Base-by-base conservation (phyloP, 1,140 invertebrate species). In the Heliconius melpomene region DNA sequence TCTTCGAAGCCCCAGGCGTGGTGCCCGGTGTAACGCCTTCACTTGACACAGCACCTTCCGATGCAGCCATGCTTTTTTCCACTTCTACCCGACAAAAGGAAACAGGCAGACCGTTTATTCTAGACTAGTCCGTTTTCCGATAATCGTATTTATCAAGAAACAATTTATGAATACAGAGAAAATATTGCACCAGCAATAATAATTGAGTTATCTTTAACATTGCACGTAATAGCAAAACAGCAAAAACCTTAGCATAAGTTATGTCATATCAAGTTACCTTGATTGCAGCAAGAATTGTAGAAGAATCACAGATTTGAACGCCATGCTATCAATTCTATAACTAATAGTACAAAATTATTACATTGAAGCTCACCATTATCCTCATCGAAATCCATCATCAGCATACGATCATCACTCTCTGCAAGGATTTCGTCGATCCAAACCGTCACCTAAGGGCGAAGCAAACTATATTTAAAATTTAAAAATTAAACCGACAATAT, bases 301-400 rank as follows among this genome's bases (percentile, higher is more conserved):
- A 57, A 66, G 60, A 16, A 9, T 23, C 23, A 23, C 11, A 13
- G 60, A 66, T 66, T 66, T 66, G 23, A 29, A 29, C 11, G 23
- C 60, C 60, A 29, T 23, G 60, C 60, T 26, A 29, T 29, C 11
- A 11, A 66, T 66, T 66, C 3, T 66, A 11, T 16, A 66, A 66
- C 9, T 60, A n/a, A 66, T 26, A 66, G 60, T 66, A 66, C 9
- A 66, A 66, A 26, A 66, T 29, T 23, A 66, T 66, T 0, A 66
- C 18, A 16, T 66, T 29, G 11, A 72, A 50, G 76, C 86, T 86
- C 86, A 94, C 93, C 93, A 29, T 93, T 90, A 57, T 94, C 93
- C 82, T 94, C 93, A 71, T 93, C 92, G 72, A 88, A 92, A 76
- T 94, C 93, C 92, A 93, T 93, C 91, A 94, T 93, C 20, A 94